Conservation (phyloP, 2,113 vertebrate genomes). For the Nymphicus hollandicus region DNA sequence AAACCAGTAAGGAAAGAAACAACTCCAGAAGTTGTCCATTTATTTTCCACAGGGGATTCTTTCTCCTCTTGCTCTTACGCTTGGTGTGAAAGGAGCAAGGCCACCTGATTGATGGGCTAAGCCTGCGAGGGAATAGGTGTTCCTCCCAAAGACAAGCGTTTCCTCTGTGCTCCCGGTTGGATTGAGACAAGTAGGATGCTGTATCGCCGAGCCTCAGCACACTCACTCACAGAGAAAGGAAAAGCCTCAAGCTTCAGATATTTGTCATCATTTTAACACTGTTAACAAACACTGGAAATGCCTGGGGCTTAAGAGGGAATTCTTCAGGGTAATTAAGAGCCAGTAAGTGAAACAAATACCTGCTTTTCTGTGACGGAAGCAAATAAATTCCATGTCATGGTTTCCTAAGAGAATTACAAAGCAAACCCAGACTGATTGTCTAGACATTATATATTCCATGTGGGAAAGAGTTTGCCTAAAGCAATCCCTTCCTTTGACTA, state of each 20-base stretch:
- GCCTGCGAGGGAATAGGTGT: background rate
- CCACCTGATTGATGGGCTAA: background rate
- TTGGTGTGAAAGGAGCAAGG: background rate
- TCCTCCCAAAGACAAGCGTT: background rate
- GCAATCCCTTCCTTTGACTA: conserved; percentile 63
- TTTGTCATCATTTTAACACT: background rate
- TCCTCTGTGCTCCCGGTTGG: background rate
- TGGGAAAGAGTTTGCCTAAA: conserved; percentile 55
- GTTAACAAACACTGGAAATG: conserved; percentile 32
- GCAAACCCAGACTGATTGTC: conserved; percentile 69
- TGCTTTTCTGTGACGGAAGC: conserved; percentile 44
- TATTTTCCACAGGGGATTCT: background rate
- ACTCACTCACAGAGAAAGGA: background rate
- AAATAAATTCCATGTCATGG: conserved; percentile 54
- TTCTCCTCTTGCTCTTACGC: background rate
- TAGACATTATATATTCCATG: conserved; percentile 65
- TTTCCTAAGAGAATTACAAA: conserved; percentile 62
- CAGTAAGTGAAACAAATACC: conserved; percentile 42
- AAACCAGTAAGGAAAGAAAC: fast-evolving
- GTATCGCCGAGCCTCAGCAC: background rate
- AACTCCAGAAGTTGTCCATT: background rate
- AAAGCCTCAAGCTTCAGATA: background rate
- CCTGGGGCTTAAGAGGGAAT: conserved; percentile 12
- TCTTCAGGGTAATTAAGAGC: conserved; percentile 22
- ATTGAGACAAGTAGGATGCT: background rate